Evolutionary conservation across 92 coral and sea anemone species (phyloP).

Genomic region (Porites cylindrica): DNA sequence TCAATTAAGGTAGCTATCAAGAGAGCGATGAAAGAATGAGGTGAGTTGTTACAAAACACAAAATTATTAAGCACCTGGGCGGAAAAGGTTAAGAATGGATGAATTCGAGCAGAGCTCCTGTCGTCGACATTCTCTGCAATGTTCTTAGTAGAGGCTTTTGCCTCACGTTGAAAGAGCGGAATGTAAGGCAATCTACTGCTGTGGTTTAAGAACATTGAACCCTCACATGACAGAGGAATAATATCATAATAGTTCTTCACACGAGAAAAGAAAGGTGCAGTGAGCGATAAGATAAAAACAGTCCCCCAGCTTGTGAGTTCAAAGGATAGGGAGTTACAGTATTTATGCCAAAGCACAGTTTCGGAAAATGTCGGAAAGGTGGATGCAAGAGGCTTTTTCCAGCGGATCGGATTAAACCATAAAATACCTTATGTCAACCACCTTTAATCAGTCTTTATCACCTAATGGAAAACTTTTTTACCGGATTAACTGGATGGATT

Average conservation of each 20-base stretch:
- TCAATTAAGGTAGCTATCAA: slow-evolving; percentile 7
- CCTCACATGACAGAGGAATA: no score
- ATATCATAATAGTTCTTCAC: no score
- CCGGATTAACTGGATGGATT: no score
- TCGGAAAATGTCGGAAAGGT: no score
- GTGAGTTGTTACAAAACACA: slow-evolving; percentile 27
- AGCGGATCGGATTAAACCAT: background rate
- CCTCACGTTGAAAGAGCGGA: background rate
- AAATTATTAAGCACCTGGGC: slow-evolving; percentile 41
- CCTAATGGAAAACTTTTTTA: no score
- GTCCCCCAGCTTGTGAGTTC: no score
- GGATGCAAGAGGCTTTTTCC: background rate
- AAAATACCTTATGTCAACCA: background rate
- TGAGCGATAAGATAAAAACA: no score
- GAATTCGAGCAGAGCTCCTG: background rate
- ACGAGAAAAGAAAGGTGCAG: no score
- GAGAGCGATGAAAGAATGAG: slow-evolving; percentile 35
- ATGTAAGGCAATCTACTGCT: background rate
- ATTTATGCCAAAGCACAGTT: no score
- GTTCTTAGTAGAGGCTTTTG: background rate
- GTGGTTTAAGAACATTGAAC: background rate
- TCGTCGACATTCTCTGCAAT: slow-evolving; percentile 13
- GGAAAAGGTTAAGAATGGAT: slow-evolving; percentile 42
- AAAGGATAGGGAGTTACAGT: no score
- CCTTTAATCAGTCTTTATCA: background rate